phyloP scores from a whole-genome alignment of 2,797 vertebrate species.

The Pelochelys cantorii region DNA sequence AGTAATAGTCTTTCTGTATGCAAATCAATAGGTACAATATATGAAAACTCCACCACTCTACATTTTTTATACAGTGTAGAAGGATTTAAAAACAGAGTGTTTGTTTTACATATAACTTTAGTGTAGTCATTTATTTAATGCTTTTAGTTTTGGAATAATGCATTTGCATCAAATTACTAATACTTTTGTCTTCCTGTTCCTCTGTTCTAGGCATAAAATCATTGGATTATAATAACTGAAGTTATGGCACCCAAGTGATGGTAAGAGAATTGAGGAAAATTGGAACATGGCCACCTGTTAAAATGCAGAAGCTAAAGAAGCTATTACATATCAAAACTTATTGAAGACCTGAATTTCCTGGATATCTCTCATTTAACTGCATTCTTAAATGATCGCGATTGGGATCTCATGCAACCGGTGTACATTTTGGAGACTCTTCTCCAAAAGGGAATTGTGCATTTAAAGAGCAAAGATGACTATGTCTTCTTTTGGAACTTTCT shows the following conservation, averaged over 20 bases:
- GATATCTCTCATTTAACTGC: conserved; percentile 54
- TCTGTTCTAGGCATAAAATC: conserved; percentile 54
- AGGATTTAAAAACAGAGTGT: not conserved
- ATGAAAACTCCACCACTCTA: not conserved
- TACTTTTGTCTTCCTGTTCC: conserved; percentile 34
- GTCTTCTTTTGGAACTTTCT: conserved; percentile 81
- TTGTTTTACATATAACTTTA: conserved; percentile 12
- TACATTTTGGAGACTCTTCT: conserved; percentile 81
- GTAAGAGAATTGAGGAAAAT: conserved; percentile 53
- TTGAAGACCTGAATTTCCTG: conserved; percentile 61
- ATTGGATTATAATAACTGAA: conserved; percentile 49
- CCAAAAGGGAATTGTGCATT: conserved; percentile 77
- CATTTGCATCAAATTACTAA: conserved; percentile 44
- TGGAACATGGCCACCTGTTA: conserved; percentile 60
- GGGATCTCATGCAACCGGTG: conserved; percentile 80
- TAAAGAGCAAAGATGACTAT: conserved; percentile 79
- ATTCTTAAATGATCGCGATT: conserved; percentile 75
- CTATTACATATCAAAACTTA: conserved; percentile 58
- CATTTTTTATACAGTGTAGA: conserved; percentile 14
- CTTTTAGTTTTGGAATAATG: not conserved
- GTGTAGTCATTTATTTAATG: not conserved
- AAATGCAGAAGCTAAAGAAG: conserved; percentile 67
- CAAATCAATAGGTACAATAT: not conserved
- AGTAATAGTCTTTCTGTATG: not conserved
- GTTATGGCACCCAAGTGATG: conserved; percentile 24